phyloP scores from a whole-genome alignment of 1,140 invertebrate genomes.

The Aricia agestis region DNA sequence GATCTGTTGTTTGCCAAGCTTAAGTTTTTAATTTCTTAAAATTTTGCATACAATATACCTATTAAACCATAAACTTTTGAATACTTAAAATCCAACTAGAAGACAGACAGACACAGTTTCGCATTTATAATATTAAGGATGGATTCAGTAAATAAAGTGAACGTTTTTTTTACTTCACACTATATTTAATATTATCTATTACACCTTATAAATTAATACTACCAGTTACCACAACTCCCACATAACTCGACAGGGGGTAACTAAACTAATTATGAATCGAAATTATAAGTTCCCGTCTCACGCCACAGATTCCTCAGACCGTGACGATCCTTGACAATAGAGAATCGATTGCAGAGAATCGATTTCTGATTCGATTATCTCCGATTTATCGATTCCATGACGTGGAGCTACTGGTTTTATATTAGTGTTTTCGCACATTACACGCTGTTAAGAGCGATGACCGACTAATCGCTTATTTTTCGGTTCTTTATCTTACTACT shows the following conservation, averaged over 20 bases:
- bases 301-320: background rate
- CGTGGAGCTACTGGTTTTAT: slow-evolving; percentile 9
- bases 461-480: background rate
- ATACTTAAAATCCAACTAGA: too few species aligned
- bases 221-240: too few species aligned
- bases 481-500: background rate
- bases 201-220: too few species aligned
- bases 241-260: slow-evolving; percentile 4
- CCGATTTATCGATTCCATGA: slow-evolving; percentile 15
- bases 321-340: slow-evolving; percentile 21
- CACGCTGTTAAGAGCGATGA: background rate
- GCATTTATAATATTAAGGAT: too few species aligned
- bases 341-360: slow-evolving; percentile 24
- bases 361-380: slow-evolving; percentile 22
- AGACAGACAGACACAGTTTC: too few species aligned
- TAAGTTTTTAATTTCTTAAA: too few species aligned
- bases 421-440: background rate
- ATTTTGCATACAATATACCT: too few species aligned
- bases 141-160: too few species aligned
- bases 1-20: too few species aligned
- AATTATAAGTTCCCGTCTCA: slow-evolving; percentile 12
- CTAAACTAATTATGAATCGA: slow-evolving; percentile 8
- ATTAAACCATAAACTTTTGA: too few species aligned
- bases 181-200: too few species aligned
- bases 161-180: too few species aligned